Base-by-base conservation (phyloP, 2,888 invertebrate species). In the Troides aeacus region DNA sequence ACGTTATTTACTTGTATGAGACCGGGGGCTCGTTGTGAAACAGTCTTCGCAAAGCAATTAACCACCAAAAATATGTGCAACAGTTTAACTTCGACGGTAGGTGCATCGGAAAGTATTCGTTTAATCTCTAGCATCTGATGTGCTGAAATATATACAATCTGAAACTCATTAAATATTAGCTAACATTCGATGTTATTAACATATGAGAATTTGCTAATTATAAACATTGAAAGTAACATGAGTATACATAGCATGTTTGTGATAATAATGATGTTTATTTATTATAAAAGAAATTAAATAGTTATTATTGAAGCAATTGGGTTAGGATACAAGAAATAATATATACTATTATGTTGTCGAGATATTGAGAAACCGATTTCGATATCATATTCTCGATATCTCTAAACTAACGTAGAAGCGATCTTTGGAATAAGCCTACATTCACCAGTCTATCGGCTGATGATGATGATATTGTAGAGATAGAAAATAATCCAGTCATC, bases 1-100 rank as follows among this genome's bases (percentile, higher is more conserved):
- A 78, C 77, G 79, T 77, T 79, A 82, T 84, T 84, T 84, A 80
- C 82, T 85, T 86, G 82, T 74, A 76, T 76, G 72, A 72, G 72
- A 74, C 72, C 69, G 71, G 42, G 64, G 42, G 64, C 63, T 75
- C 78, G 74, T 82, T 81, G 81, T 76, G 80, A 77, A 82, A 84
- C 76, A 74, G 70, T 72, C 72, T 77, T 77, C 75, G 74, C 74
- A 71, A 74, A 74, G 73, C 73, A 79, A 80, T 81, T 83, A 78
- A 73, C 69, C 24, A 69, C 68, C 68, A 57, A 65, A 63, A 68
- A 64, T 64, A 59, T 61, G 46, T 62, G 62, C 64, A 58, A 66
- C 46, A 50, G 21, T 68, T 17, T 24, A 65, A 23, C 21, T 21
- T 18, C 24, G 67, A 58, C 23, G 36, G 62, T 39, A 68, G 30